These are phyloP conservation scores for Hetaerina americana DNA, from an alignment of 1,140 invertebrate genomes.

Conservation along the genomic window DNA sequence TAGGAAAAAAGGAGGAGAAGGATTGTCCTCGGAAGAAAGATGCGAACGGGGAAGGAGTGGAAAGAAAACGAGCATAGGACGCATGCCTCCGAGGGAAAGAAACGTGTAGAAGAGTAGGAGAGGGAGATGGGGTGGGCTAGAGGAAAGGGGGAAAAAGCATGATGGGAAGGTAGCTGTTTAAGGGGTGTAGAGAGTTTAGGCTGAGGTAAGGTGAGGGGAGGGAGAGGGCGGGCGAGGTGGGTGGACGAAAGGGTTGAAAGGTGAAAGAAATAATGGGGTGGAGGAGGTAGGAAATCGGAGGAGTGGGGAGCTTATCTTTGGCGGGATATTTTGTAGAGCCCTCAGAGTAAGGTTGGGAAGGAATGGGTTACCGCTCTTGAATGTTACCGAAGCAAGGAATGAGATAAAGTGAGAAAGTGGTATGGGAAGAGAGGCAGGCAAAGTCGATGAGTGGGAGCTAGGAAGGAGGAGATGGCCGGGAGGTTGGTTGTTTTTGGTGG, in stretches of 20 bases:
- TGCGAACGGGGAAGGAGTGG: not conserved
- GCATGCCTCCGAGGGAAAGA: not conserved
- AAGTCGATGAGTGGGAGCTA: not conserved
- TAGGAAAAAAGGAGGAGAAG: too few species aligned
- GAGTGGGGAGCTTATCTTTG: too few species aligned
- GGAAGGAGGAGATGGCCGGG: too few species aligned
- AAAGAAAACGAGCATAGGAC: too few species aligned
- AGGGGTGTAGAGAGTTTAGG: not conserved
- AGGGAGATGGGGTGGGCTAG: too few species aligned
- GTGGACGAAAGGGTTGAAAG: not conserved
- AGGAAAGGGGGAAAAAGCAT: not conserved
- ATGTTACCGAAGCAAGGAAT: not conserved
- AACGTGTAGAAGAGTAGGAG: not conserved
- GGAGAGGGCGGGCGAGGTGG: not conserved
- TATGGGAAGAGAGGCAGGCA: not conserved
- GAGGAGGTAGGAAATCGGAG: too few species aligned
- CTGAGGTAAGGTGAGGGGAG: not conserved
- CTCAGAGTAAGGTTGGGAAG: not conserved
- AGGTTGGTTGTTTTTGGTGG: too few species aligned
- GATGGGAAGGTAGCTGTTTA: not conserved
- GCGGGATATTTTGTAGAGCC: not conserved
- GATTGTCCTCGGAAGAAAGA: too few species aligned
- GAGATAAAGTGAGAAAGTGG: too few species aligned
- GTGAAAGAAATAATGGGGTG: too few species aligned
- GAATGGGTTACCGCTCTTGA: not conserved